Base-by-base conservation (phyloP, 2,113 vertebrate species). In the Oenanthe oenanthe region DNA sequence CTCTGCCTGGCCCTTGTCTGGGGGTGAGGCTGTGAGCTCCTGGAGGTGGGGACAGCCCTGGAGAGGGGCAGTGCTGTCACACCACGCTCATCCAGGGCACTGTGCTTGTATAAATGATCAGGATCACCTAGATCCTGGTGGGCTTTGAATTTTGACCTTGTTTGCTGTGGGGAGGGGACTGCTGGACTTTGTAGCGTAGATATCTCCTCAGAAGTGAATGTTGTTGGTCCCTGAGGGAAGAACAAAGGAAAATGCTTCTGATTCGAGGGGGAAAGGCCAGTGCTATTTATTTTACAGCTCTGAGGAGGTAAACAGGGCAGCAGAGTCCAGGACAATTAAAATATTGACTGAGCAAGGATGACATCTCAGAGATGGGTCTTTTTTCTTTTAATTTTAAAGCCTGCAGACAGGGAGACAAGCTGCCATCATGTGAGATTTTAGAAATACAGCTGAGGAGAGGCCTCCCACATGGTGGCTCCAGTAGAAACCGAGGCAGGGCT, bases 241-340 rank as follows among this genome's bases (percentile, higher is more conserved):
- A 94, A 92, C 85, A 97, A 97, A 93, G 92, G 60, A 80, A 88
- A 66, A 92, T 38, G 47, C 29, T 73, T 56, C 65, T 84, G 60
- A 81, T 85, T 74, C 22, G 56, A 92, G 61, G 14, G 34, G 12
- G 40, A 87, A 89, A 93, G 76, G 86, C 65, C 79, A 78, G 21
- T 57, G 79, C 40, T 89, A 71, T 63, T 84, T 86, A 57, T 92
- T 91, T 94, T 67, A 81, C 57, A 87, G 65, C 79, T 89, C 48
- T 80, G 61, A 86, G 76, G 72, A 84, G 66, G 53, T 67, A 86
- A 95, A 80, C 4, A 32, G n/a, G 13, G 21, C 0, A 3, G 29
- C 28, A 57, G 78, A 92, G 56, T 72, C 47, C 63, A 86, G 60
- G 43, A 71, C 65, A 84, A 92, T 93, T 96, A 80, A 81, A 88